Conservation (phyloP, 2,888 invertebrate species). For the Halictus quadricinctus region DNA sequence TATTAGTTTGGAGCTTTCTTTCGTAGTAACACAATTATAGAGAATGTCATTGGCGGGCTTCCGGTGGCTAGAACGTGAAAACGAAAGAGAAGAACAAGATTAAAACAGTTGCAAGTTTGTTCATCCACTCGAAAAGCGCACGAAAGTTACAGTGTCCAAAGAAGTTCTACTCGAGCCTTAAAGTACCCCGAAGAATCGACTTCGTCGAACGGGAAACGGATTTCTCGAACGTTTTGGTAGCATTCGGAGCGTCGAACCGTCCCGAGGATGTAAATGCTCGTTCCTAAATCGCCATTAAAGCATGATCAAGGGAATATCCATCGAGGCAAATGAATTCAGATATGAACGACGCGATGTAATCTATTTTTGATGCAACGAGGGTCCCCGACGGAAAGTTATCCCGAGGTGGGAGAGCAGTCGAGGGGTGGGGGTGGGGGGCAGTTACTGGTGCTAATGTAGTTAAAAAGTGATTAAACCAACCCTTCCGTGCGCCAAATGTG, state of each 20-base stretch:
- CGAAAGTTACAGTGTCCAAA: neutral
- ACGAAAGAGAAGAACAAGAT: neutral
- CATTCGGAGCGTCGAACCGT: neutral
- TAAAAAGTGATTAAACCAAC: slow-evolving; percentile 73
- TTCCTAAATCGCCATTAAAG: slow-evolving; percentile 19
- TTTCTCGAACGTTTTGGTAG: neutral
- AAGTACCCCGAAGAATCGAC: neutral
- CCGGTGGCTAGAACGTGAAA: too few species aligned
- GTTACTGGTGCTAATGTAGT: slow-evolving; percentile 70
- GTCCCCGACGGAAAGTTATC: slow-evolving; percentile 52
- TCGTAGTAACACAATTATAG: too few species aligned
- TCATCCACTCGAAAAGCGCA: neutral
- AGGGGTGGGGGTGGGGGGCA: slow-evolving; percentile 33
- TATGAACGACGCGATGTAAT: slow-evolving; percentile 62
- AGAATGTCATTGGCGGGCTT: too few species aligned
- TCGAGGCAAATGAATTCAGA: slow-evolving; percentile 64
- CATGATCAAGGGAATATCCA: slow-evolving; percentile 31
- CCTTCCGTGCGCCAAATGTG: slow-evolving; percentile 67
- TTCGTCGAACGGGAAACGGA: neutral
- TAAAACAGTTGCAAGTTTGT: neutral
- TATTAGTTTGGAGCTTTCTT: too few species aligned
- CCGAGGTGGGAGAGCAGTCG: slow-evolving; percentile 19
- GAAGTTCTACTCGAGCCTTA: neutral
- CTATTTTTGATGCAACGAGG: slow-evolving; percentile 70
- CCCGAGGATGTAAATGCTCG: neutral